These are phyloP conservation scores for Epirrhoe alternata DNA, from an alignment of 2,888 invertebrate genomes.

Conservation along the genomic window DNA sequence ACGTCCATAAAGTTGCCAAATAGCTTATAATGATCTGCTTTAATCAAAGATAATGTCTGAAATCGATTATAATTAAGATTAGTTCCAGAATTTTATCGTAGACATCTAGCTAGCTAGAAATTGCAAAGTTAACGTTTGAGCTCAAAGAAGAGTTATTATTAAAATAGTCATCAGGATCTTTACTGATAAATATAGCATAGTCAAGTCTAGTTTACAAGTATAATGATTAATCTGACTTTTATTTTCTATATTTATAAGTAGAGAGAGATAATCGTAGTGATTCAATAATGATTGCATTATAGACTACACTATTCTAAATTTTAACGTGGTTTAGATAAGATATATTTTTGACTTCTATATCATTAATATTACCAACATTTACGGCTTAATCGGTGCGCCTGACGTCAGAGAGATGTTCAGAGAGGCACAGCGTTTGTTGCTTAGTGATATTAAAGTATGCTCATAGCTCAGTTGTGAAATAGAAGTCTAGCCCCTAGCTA, in stretches of 20 bases:
- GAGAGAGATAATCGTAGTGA: constrained; percentile 62
- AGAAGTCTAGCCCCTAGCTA: constrained; percentile 78
- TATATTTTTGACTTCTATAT: constrained; percentile 70
- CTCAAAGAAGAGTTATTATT: constrained; percentile 56
- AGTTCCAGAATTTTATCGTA: constrained; percentile 54
- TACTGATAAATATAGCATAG: constrained; percentile 69
- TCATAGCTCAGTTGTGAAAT: constrained; percentile 82
- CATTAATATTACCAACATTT: constrained; percentile 55
- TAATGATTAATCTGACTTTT: constrained; percentile 47
- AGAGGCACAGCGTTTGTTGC: constrained; percentile 68
- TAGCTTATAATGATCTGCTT: constrained; percentile 75
- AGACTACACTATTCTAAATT: constrained; percentile 70
- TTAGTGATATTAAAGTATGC: constrained; percentile 81
- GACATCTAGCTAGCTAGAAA: constrained; percentile 50
- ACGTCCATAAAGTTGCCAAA: constrained; percentile 84
- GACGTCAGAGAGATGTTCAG: constrained; percentile 53
- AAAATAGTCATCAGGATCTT: constrained; percentile 56
- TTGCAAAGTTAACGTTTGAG: constrained; percentile 40
- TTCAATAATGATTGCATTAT: constrained; percentile 60
- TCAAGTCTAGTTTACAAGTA: constrained; percentile 34
- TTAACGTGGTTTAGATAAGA: constrained; percentile 64
- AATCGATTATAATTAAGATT: constrained; percentile 56
- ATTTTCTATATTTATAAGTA: constrained; percentile 65
- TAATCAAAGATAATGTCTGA: constrained; percentile 53
- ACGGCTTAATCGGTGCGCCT: constrained; percentile 68